Evolutionary conservation across 2,797 vertebrate species (phyloP).

Genomic region (Salmo trutta): DNA sequence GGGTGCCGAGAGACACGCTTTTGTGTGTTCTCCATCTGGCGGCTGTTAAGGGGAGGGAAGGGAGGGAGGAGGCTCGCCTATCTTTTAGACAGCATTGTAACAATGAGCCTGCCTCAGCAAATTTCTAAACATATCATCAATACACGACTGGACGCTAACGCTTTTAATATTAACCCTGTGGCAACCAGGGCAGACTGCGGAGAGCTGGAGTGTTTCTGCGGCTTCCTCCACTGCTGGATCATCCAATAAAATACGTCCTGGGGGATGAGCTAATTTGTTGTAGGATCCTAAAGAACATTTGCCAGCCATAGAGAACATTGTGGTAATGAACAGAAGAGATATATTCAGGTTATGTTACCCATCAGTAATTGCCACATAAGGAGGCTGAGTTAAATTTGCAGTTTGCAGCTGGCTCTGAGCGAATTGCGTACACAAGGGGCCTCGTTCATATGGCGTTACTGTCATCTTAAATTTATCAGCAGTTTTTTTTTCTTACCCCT

Average conservation of each 20-base stretch:
- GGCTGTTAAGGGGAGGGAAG: constrained; percentile 40
- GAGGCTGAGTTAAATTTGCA: constrained; percentile 63
- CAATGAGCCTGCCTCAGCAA: constrained; percentile 76
- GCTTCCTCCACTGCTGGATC: constrained; percentile 52
- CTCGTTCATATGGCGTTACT: constrained; percentile 54
- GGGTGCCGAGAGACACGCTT: constrained; percentile 57
- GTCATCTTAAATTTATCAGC: constrained; percentile 65
- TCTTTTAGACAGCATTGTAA: constrained; percentile 68
- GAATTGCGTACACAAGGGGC: constrained; percentile 54
- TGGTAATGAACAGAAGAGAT: constrained; percentile 59
- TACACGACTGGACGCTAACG: constrained; percentile 63
- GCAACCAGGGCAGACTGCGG: constrained; percentile 42
- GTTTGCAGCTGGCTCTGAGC: constrained; percentile 63
- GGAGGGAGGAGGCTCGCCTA: constrained; percentile 21
- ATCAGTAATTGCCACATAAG: constrained; percentile 68
- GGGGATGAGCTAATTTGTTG: constrained; percentile 66
- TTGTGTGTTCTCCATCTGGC: constrained; percentile 70
- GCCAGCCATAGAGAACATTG: constrained; percentile 35
- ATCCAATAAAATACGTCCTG: constrained; percentile 64
- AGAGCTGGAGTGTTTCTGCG: constrained; percentile 54
- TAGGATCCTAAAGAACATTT: constrained; percentile 65
- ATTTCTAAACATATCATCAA: constrained; percentile 77
- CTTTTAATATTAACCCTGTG: constrained; percentile 73
- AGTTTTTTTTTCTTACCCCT: constrained; percentile 41
- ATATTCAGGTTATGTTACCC: constrained; percentile 59